phyloP scores from a whole-genome alignment of 1,140 invertebrate genomes.

The Himalopsyche phryganea region DNA sequence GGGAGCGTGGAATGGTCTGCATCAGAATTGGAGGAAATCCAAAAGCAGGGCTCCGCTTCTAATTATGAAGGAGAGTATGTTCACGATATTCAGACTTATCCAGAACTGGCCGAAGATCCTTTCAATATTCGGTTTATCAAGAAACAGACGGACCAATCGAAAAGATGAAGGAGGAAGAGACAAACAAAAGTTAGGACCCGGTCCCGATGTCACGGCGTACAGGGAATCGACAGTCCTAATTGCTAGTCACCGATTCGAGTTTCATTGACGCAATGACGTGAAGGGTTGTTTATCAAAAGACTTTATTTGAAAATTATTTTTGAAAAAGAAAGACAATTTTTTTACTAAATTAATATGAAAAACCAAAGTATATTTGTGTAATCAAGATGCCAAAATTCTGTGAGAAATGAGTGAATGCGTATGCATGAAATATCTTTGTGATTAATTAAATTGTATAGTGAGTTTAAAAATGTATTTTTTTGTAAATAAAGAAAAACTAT shows the following conservation, averaged over 20 bases:
- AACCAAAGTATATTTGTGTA: slow-evolving; percentile 37
- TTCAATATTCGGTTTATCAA: slow-evolving; percentile 89
- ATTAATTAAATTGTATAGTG: slow-evolving; percentile 34
- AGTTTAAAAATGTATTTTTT: slow-evolving; percentile 32
- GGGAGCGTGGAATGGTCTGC: slow-evolving; percentile 71
- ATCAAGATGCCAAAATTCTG: slow-evolving; percentile 36
- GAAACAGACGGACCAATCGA: slow-evolving; percentile 63
- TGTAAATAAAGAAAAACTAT: slow-evolving; percentile 32
- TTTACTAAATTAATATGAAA: slow-evolving; percentile 27
- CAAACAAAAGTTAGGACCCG: slow-evolving; percentile 42
- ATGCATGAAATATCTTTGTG: slow-evolving; percentile 29
- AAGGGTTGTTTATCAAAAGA: slow-evolving; percentile 31
- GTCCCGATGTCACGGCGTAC: slow-evolving; percentile 8
- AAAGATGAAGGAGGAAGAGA: slow-evolving; percentile 62
- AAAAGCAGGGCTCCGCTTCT: slow-evolving; percentile 75
- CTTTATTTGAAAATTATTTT: slow-evolving; percentile 34
- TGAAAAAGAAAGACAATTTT: slow-evolving; percentile 31
- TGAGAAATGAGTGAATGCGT: slow-evolving; percentile 32
- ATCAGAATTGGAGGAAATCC: slow-evolving; percentile 81
- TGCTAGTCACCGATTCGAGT: slow-evolving; percentile 32
- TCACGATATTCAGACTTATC: slow-evolving; percentile 83
- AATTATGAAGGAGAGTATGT: slow-evolving; percentile 89
- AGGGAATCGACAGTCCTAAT: slow-evolving; percentile 14
- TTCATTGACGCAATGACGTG: slow-evolving; percentile 23
- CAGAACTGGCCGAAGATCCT: slow-evolving; percentile 91